phyloP scores from a whole-genome alignment of 2,888 invertebrate genomes.

The Pemphredon lugubris region DNA sequence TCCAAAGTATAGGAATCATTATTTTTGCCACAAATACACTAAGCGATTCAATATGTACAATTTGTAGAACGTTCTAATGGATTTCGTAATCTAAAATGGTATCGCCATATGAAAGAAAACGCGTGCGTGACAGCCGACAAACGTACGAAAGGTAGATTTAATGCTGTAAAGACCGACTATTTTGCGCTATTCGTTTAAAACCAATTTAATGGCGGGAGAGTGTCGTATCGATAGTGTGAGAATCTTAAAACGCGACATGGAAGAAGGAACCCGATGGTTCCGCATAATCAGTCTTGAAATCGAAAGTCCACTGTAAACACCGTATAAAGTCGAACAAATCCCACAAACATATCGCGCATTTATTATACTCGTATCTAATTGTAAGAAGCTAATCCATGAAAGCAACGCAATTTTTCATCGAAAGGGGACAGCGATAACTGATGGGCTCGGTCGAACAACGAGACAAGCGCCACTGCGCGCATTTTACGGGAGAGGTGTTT shows the following conservation, averaged over 20 bases:
- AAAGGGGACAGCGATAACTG: not conserved
- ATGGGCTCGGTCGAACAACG: no score
- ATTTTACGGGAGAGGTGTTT: no score
- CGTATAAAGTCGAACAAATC: conserved; percentile 20
- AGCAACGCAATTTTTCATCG: not conserved
- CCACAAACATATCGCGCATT: conserved; percentile 24
- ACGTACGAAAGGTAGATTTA: conserved; percentile 16
- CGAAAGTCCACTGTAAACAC: conserved; percentile 41
- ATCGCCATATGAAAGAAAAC: not conserved
- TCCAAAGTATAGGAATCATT: conserved; percentile 29
- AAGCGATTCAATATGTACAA: conserved; percentile 8
- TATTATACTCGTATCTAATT: conserved; percentile 18
- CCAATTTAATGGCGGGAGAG: conserved; percentile 7
- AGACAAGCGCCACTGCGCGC: no score
- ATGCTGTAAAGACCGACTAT: conserved; percentile 32
- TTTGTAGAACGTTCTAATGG: not conserved
- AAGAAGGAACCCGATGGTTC: conserved; percentile 47
- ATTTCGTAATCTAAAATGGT: not conserved
- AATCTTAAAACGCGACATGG: conserved; percentile 25
- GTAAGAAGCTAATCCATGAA: not conserved
- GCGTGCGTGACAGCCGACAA: not conserved
- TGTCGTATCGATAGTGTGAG: not conserved
- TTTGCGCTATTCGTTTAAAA: conserved; percentile 2
- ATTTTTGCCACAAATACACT: conserved; percentile 65
- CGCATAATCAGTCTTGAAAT: conserved; percentile 56